A percentile compares a stretch with the other conserved stretches of the same genome.
phyloP scores from a whole-genome alignment of 2,113 vertebrate species.

The Zosterops lateralis region DNA sequence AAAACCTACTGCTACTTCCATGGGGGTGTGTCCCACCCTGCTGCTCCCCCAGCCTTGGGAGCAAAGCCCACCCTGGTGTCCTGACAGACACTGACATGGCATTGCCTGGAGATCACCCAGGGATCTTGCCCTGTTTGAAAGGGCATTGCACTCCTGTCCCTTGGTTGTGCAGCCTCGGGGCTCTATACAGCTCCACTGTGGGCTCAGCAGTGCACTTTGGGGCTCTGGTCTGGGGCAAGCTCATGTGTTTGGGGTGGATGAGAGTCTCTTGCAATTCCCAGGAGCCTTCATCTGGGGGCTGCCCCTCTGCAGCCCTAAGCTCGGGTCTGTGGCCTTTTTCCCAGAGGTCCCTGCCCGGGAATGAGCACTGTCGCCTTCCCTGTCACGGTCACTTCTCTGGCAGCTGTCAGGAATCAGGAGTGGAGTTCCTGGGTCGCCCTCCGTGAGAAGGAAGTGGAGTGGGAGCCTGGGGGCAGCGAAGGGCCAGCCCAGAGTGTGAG shows the following conservation, averaged over 20 bases:
- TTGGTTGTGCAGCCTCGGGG: fast-evolving
- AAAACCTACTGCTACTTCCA: background rate
- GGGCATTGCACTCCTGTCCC: background rate
- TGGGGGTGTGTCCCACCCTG: background rate
- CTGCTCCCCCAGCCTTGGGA: background rate
- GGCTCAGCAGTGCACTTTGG: background rate
- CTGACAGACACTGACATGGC: background rate
- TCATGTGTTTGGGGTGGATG: no score
- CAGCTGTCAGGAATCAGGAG: background rate
- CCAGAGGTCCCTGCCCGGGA: no score
- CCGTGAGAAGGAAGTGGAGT: background rate
- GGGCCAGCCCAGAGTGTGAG: background rate
- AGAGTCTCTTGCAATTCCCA: background rate
- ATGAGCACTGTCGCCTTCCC: background rate
- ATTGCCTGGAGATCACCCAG: no score
- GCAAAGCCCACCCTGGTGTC: fast-evolving
- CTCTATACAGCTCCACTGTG: no score
- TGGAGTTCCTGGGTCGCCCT: background rate
- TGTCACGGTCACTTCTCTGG: background rate
- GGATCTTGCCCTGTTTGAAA: fast-evolving
- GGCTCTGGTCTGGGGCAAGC: background rate
- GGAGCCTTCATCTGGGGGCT: background rate
- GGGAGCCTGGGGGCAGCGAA: background rate
- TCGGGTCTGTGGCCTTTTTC: background rate
- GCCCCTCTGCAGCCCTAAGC: background rate